Percentiles rank a stretch among this genome's conserved stretches.
These are phyloP conservation scores for Eclectus roratus DNA, from an alignment of 2,113 vertebrate genomes.

Conservation along the genomic window DNA sequence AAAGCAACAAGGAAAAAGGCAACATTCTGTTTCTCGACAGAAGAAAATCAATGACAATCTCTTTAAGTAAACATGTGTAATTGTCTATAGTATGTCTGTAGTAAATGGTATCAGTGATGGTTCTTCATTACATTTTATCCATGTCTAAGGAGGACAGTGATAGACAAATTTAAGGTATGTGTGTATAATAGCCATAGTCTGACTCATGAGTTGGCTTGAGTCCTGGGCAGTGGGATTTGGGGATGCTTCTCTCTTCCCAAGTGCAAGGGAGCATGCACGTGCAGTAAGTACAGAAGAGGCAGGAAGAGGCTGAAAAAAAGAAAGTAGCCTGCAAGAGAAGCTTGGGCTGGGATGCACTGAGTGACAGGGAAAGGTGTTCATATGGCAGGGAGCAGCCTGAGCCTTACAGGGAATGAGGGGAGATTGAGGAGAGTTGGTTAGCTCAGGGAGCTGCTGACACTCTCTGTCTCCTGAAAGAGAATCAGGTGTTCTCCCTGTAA, in stretches of 20 bases:
- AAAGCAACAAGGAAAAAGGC: background rate
- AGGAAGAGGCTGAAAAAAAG: background rate
- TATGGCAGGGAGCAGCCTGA: background rate
- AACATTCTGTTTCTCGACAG: background rate
- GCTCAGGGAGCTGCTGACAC: background rate
- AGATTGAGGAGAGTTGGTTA: background rate
- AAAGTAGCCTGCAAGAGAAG: background rate
- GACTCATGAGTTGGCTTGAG: background rate
- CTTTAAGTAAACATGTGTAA: background rate
- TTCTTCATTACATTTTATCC: background rate
- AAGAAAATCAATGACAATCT: background rate
- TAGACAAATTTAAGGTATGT: background rate
- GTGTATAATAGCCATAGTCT: rapidly evolving
- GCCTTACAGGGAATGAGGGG: background rate
- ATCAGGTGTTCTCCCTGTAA: background rate
- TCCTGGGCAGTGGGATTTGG: background rate
- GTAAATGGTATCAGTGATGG: background rate
- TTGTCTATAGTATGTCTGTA: background rate
- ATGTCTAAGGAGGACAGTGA: background rate
- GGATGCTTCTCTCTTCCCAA: background rate
- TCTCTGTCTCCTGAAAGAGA: background rate
- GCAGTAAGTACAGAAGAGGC: background rate
- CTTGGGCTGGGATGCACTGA: rapidly evolving
- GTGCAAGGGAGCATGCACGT: background rate
- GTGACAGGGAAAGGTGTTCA: background rate